Conservation (phyloP, 2,113 vertebrate genomes). For the Sapayoa aenigma region DNA sequence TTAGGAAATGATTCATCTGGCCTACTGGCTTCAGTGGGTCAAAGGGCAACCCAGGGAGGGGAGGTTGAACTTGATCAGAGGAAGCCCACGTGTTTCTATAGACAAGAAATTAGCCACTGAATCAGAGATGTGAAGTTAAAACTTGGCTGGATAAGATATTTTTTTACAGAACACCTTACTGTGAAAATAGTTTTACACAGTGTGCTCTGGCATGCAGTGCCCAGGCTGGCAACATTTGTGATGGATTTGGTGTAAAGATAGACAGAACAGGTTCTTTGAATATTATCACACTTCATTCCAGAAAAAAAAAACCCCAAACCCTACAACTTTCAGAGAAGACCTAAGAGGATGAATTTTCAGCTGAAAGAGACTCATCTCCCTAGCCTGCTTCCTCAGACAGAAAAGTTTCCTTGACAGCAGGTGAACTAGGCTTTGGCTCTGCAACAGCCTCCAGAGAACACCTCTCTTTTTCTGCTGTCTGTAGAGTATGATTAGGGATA, state of each 20-base stretch:
- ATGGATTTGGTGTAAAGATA: not conserved
- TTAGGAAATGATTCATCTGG: too few relatives aligned
- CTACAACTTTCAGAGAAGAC: not conserved
- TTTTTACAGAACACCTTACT: not conserved
- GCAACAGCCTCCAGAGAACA: not conserved
- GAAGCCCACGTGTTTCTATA: too few relatives aligned
- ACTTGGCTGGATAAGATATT: too few relatives aligned
- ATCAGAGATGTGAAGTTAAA: too few relatives aligned
- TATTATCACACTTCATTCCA: not conserved
- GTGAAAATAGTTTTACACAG: not conserved
- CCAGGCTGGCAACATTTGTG: not conserved
- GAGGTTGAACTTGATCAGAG: too few relatives aligned
- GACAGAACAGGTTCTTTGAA: not conserved
- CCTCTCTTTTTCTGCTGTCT: not conserved
- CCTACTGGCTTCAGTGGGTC: too few relatives aligned
- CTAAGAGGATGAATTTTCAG: not conserved
- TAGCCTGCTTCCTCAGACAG: not conserved
- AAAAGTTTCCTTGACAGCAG: not conserved
- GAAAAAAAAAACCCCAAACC: not conserved
- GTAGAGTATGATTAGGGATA: not conserved
- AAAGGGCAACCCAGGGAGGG: too few relatives aligned
- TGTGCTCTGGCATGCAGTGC: not conserved
- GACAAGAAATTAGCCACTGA: too few relatives aligned
- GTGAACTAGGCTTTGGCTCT: not conserved
- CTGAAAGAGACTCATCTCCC: not conserved